Percentiles rank a stretch among this genome's conserved stretches.
Conservation (phyloP, 2,797 vertebrate genomes). For the Molossus molossus region DNA sequence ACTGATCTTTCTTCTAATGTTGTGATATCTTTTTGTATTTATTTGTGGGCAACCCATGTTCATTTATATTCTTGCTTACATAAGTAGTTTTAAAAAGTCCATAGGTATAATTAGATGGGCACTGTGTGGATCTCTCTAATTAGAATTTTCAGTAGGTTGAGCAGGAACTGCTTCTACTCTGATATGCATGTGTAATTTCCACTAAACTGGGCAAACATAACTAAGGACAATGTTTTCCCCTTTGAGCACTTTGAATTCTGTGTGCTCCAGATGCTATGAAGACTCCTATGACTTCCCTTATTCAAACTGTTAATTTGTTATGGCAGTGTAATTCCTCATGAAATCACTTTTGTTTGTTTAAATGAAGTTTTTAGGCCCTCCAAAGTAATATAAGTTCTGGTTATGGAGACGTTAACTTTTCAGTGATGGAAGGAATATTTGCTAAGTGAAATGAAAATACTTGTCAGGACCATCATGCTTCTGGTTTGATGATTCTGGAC, state of each 20-base stretch:
- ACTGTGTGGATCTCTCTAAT: conserved; percentile 68
- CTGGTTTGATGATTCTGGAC: conserved; percentile 71
- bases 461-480: conserved; percentile 52
- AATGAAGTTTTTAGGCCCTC: conserved; percentile 72
- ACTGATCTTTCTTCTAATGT: background rate
- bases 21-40: conserved; percentile 1
- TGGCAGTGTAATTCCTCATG: conserved; percentile 66
- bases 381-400: conserved; percentile 67
- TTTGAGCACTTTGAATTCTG: conserved; percentile 58
- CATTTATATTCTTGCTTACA: conserved; percentile 65
- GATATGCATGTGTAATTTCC: conserved; percentile 67
- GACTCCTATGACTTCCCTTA: conserved; percentile 31
- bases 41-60: background rate
- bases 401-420: conserved; percentile 71
- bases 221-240: conserved; percentile 20
- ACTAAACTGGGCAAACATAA: conserved; percentile 49
- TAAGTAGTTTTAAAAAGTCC: conserved; percentile 61
- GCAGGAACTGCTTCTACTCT: background rate
- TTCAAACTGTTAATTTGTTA: conserved; percentile 72
- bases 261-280: conserved; percentile 63
- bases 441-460: conserved; percentile 77
- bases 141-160: conserved; percentile 71
- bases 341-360: conserved; percentile 78
- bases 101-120: conserved; percentile 72
- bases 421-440: conserved; percentile 66